Conservation (phyloP, 2,113 vertebrate genomes). For the Ictalurus furcatus region DNA sequence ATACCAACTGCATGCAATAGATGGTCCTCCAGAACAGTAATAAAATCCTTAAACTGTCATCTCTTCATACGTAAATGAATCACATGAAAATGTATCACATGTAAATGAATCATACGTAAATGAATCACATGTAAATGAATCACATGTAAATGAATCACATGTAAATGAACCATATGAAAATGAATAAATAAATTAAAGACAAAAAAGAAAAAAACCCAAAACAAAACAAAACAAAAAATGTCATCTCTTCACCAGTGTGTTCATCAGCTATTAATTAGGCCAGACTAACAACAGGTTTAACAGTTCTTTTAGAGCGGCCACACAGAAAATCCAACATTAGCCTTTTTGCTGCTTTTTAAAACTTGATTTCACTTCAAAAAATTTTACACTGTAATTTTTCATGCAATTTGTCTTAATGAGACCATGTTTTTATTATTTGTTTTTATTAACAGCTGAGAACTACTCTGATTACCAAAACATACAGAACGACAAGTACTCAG, state of each 20-base stretch:
- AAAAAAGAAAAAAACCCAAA: too few relatives aligned
- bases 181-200: too few relatives aligned
- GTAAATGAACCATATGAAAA: too few relatives aligned
- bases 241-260: background rate
- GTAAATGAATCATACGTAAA: too few relatives aligned
- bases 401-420: background rate
- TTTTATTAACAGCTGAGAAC: background rate
- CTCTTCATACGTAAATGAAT: background rate
- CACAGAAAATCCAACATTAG: background rate
- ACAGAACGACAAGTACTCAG: fast-evolving
- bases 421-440: background rate
- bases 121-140: too few relatives aligned
- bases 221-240: background rate
- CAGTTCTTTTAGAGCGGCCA: background rate
- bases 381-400: background rate
- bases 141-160: too few relatives aligned
- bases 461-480: fast-evolving
- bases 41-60: background rate
- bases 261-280: background rate
- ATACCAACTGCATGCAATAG: background rate
- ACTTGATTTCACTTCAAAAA: background rate
- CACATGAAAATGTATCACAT: too few relatives aligned
- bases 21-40: background rate
- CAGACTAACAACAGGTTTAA: background rate
- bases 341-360: background rate